Conservation (phyloP, 2,113 vertebrate genomes). For the Sphaerodactylus townsendi region DNA sequence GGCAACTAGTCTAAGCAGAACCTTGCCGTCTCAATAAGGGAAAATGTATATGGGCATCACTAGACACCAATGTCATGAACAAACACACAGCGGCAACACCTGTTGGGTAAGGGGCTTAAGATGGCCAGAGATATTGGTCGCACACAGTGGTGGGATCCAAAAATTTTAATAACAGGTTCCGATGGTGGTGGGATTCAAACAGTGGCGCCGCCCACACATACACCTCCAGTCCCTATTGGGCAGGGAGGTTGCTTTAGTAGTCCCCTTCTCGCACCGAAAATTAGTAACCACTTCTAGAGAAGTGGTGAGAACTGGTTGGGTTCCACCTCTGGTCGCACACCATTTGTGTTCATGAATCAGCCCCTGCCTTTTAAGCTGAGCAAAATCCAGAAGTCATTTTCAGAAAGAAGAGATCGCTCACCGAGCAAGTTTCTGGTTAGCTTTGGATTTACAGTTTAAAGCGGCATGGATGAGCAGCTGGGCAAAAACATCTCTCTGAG, state of each 20-base stretch:
- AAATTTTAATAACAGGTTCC: too few relatives aligned
- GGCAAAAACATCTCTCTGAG: slow-evolving; percentile 92
- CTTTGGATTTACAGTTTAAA: slow-evolving; percentile 80
- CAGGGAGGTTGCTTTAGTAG: too few relatives aligned
- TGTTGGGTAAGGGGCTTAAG: neutral
- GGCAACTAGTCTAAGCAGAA: neutral
- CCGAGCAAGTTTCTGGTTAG: slow-evolving; percentile 84
- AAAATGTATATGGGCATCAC: neutral
- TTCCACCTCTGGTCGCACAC: too few relatives aligned
- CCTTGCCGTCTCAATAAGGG: neutral
- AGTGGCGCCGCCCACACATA: too few relatives aligned
- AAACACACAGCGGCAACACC: neutral
- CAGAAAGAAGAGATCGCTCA: slow-evolving; percentile 74
- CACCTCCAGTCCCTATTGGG: too few relatives aligned
- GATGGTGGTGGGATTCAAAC: too few relatives aligned
- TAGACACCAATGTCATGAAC: too few relatives aligned
- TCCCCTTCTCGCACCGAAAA: too few relatives aligned
- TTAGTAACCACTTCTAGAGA: too few relatives aligned
- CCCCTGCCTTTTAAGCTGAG: neutral
- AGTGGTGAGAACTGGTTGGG: too few relatives aligned
- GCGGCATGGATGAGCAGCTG: slow-evolving; percentile 89
- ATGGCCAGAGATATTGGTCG: neutral
- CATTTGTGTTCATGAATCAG: too few relatives aligned
- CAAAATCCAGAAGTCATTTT: neutral
- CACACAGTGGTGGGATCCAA: too few relatives aligned